phyloP scores from a whole-genome alignment of 2,113 vertebrate species.

The Echinops telfairi region DNA sequence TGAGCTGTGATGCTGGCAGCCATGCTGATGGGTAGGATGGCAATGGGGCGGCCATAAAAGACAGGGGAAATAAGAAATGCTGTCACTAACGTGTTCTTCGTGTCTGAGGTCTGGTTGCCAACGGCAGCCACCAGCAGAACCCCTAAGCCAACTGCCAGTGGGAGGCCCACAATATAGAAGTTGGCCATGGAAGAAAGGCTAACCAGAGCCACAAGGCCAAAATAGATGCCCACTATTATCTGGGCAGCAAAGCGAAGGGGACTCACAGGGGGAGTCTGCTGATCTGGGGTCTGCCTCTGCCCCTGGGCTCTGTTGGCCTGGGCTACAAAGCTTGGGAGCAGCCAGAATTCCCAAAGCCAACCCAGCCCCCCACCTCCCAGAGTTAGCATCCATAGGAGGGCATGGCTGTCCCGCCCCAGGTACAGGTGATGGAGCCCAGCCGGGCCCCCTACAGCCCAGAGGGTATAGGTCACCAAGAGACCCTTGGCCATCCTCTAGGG shows the following conservation, averaged over 20 bases:
- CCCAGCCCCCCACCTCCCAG: slow-evolving; percentile 93
- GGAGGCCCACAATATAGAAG: slow-evolving; percentile 91
- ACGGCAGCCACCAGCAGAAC: slow-evolving; percentile 92
- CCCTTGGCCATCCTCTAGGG: slow-evolving; percentile 89
- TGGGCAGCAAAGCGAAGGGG: slow-evolving; percentile 89
- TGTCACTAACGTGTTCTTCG: slow-evolving; percentile 86
- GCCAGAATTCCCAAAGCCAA: slow-evolving; percentile 92
- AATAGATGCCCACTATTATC: slow-evolving; percentile 92
- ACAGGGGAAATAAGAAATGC: slow-evolving; percentile 91
- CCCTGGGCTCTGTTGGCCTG: slow-evolving; percentile 81
- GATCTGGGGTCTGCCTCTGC: neutral
- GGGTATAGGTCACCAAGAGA: slow-evolving; percentile 89
- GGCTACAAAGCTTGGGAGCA: slow-evolving; percentile 92
- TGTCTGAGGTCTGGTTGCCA: slow-evolving; percentile 91
- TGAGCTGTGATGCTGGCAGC: slow-evolving; percentile 89
- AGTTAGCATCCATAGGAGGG: slow-evolving; percentile 94
- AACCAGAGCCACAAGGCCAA: slow-evolving; percentile 90
- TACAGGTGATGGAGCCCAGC: slow-evolving; percentile 95
- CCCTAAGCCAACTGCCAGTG: slow-evolving; percentile 91
- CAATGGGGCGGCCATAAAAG: slow-evolving; percentile 91
- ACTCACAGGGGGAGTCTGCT: slow-evolving; percentile 83
- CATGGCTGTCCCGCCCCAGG: slow-evolving; percentile 93
- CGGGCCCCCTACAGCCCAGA: slow-evolving; percentile 93
- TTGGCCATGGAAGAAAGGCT: slow-evolving; percentile 90
- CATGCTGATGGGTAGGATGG: slow-evolving; percentile 92